Conservation (phyloP, 2,113 vertebrate species). For the Neodon shergylaensis region DNA sequence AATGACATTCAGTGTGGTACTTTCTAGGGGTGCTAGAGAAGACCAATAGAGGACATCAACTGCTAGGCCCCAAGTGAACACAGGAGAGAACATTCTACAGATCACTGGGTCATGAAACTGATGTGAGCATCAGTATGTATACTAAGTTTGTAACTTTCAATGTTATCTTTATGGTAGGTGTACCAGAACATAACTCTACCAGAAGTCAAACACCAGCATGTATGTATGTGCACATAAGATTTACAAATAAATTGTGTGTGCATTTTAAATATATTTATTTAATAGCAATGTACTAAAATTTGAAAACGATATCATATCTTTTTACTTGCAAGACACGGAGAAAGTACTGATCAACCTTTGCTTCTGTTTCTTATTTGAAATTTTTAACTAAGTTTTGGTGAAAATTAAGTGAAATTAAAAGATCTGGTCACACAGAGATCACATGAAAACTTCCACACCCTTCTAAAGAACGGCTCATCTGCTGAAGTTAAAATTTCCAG, state of each 20-base stretch:
- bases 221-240: background rate
- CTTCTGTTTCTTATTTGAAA: conserved; percentile 9
- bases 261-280: background rate
- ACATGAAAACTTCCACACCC: background rate
- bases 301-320: background rate
- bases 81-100: background rate
- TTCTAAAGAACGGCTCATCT: background rate
- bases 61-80: background rate
- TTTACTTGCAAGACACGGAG: background rate
- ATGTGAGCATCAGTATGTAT: background rate
- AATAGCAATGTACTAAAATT: background rate
- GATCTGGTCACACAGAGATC: background rate
- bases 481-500: background rate
- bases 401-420: conserved; percentile 39
- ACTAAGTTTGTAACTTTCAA: background rate
- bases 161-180: background rate
- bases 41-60: no score
- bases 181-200: background rate
- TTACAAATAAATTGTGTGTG: background rate
- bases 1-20: no score
- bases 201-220: background rate
- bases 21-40: background rate
- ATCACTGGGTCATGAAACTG: background rate
- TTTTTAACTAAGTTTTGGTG: background rate
- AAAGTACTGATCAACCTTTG: background rate